phyloP scores from a whole-genome alignment of 2,113 vertebrate genomes.

The Garra rufa region DNA sequence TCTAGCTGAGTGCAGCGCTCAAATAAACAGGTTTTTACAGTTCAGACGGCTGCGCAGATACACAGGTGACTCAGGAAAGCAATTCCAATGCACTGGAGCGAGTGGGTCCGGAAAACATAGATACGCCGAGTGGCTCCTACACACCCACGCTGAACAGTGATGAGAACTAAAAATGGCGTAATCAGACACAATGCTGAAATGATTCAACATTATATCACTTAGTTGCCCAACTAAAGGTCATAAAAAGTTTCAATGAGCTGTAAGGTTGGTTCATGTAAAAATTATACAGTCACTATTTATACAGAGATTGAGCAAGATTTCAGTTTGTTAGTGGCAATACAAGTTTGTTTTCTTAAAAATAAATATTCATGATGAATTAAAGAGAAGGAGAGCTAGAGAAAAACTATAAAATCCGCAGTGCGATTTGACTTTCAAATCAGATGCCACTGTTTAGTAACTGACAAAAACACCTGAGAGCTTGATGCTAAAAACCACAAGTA shows the following conservation, averaged over 20 bases:
- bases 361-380: background rate
- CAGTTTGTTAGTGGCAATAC: background rate
- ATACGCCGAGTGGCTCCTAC: background rate
- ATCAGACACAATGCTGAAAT: background rate
- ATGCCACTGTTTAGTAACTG: background rate
- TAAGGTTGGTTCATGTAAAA: background rate
- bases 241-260: slow-evolving; percentile 3
- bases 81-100: slow-evolving; percentile 68
- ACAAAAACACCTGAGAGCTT: slow-evolving; percentile 8
- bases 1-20: slow-evolving; percentile 46
- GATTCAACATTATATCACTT: background rate
- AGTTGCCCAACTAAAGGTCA: background rate
- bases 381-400: background rate
- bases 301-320: background rate
- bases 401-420: background rate
- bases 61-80: slow-evolving; percentile 67
- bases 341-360: background rate
- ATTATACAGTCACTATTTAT: background rate
- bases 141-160: background rate
- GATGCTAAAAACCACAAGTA: background rate
- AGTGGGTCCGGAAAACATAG: background rate
- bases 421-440: slow-evolving; percentile 30
- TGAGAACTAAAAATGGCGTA: background rate
- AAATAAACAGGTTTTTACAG: slow-evolving; percentile 63
- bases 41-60: slow-evolving; percentile 47